Evolutionary conservation across 1,140 invertebrate genomes (phyloP), one percentile per base, ranked within the genome.

Genomic region (Atopsyche davidsoni): DNA sequence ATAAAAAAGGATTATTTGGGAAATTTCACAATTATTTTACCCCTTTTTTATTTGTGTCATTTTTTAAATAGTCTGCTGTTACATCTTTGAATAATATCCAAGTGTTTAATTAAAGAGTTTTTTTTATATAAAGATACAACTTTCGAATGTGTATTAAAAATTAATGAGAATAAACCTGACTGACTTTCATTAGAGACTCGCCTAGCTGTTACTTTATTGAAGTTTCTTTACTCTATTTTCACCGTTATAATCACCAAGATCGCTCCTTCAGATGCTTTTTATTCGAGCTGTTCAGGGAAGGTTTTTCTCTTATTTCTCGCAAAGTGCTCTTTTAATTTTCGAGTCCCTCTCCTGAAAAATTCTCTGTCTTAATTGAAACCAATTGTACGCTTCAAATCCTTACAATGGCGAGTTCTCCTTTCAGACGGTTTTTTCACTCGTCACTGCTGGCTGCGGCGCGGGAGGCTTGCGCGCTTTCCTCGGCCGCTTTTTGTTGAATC

Each of bases 361-460:
- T 45, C 46, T 49, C 42, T 51, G 46, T 52, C 50, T 53, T 57
- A 57, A 57, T 57, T 53, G 55, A 57, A 57, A 57, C 51, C 55
- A 53, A 57, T 57, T 57, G 55, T 57, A 53, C 51, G 51, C 55
- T 53, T 31, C 44, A 24, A 32, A 41, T 39, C 40, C 23, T 46
- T 51, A 51, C 49, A 56, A 51, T 51, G 44, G 35, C 11, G 14
- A 47, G 43, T 44, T 51, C 51, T 55, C 47, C 14, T 34, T 16
- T 13, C 4, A 28, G 25, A 34, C 19, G 18, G 40, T 49, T 46
- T 36, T 41, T 55, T 50, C 45, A 36, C 43, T 36, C 38, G 21
- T 19, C 28, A 3, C 34, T 28, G 19, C 16, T 14, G n/a, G 11
- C 41, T 23, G 10, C 3, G 41, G 24, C 24, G 41, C 28, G 28